Base-by-base conservation (phyloP, 2,888 invertebrate species). In the Keiferia lycopersicella region DNA sequence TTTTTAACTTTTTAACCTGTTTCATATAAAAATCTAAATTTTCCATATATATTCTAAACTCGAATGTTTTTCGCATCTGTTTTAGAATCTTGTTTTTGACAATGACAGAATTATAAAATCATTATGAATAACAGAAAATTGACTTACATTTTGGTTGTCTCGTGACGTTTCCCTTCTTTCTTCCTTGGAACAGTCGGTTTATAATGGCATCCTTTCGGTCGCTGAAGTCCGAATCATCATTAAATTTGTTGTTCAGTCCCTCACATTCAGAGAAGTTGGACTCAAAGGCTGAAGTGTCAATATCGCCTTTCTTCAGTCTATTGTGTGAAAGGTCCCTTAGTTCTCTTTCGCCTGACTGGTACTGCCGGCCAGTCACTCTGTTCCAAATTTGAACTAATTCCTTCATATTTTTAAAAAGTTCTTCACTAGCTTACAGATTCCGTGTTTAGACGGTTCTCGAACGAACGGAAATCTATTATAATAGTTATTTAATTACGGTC, bases 371-470 rank as follows among this genome's bases (percentile, higher is more conserved):
- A 59, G 94, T 79, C 41, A 93, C 81, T 38, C 85, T 83, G 61
- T 84, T 91, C 93, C 93, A 94, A 70, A 94, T 92, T 82, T 93
- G 92, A 71, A 89, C 85, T 18, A 94, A 79, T 71, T 94, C 94
- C 84, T 94, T 94, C 95, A 95, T 95, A 26, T 71, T 75, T 83
- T 26, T 57, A 50, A 20, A 39, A 62, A 22, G 34, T 34, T 48
- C 11, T 30, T 39, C 38, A 10, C 1, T 39, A 8, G 6, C 12
- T 14, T 51, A 12, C 14, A 64, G n/a, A 65, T 61, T 48, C 60
- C 64, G 62, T 62, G 58, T 68, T 65, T 64, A 56, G 56, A 26
- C 22, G 1, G 61, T 68, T 69, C 67, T 65, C 66, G 41, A 72
- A 70, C 67, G 71, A 69, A 77, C 73, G 62, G 67, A 57, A 57